Base-by-base conservation (phyloP, 2,113 vertebrate genomes). In the Brachionichthys hirsutus region DNA sequence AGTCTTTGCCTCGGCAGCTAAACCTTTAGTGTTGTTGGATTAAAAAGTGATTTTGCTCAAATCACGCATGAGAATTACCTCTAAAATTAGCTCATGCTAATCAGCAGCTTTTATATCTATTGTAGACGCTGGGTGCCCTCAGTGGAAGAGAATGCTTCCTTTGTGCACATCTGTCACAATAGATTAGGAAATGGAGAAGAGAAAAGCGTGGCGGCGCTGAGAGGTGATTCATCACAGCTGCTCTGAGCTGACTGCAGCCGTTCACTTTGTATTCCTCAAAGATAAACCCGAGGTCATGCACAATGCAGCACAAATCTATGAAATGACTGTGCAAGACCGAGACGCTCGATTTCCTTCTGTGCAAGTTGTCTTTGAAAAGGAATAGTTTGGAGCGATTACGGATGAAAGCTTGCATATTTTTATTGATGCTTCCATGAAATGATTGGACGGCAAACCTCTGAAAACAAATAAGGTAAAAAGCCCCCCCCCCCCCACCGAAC, bases 201-300 rank as follows among this genome's bases (percentile, higher is more conserved):
- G 70, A 80, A 78, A 71, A 74, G 67, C 75, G 74, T 54, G 12
- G 70, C 71, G 78, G 68, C 52, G 47, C 46, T 38, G 57, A 70
- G 56, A 67, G 19, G n/a, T 89, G 90, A 89, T 87, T 80, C 51
- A 79, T 72, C 79, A 62, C 90, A 89, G 88, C 86, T 89, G 90
- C 78, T 80, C 52, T 12, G 42, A 54, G 41, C 57, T 19, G 48
- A 71, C 60, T 85, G 55, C 54, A 67, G 47, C 47, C 50, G 54
- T 65, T 80, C 40, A 68, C 34, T 53, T 63, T 77, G 74, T 77
- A 77, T 67, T 47, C 58, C 43, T 65, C 30, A 24, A 41, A 70
- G 42, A 30, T 61, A 58, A 67, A 66, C 60, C 55, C 64, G 41
- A 63, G 54, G 65, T 75, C 68, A 73, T 14, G 12, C 34, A 34